Percentiles rank a stretch among this genome's conserved stretches.
These are phyloP conservation scores for Heteractis magnifica DNA, from an alignment of 92 coral and sea anemone genomes.

Conservation along the genomic window DNA sequence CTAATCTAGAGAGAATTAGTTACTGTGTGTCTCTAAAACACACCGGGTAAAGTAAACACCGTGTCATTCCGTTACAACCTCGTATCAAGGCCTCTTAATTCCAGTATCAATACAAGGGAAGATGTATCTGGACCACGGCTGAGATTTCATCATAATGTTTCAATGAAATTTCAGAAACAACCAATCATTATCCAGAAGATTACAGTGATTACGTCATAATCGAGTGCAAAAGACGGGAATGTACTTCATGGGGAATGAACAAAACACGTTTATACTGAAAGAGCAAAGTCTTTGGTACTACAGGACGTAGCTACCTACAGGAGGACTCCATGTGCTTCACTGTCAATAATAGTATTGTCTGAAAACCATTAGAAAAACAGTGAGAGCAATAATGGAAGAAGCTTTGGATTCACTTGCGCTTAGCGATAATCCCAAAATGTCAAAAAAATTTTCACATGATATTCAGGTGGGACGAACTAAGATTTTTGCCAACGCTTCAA, in stretches of 20 bases:
- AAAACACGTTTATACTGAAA: not conserved
- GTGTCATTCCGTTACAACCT: slow-evolving; percentile 3
- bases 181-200: slow-evolving; percentile 16
- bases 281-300: not conserved
- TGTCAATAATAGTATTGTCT: not conserved
- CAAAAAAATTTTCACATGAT: slow-evolving; percentile 5
- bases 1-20: not conserved
- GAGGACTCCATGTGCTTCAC: not conserved
- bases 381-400: not conserved
- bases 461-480: not conserved
- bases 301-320: not conserved
- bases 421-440: not conserved
- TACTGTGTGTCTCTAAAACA: not conserved
- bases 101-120: not conserved
- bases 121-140: not conserved
- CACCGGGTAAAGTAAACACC: slow-evolving; percentile 9
- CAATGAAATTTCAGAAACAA: slow-evolving; percentile 7
- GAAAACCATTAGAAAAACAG: not conserved
- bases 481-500: too few species aligned
- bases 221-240: not conserved
- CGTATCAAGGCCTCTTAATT: slow-evolving; percentile 2
- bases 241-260: not conserved
- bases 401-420: not conserved
- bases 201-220: not conserved
- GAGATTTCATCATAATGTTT: not conserved